Conservation (phyloP, 2,888 invertebrate genomes). For the Caenorhabditis auriculariae region DNA sequence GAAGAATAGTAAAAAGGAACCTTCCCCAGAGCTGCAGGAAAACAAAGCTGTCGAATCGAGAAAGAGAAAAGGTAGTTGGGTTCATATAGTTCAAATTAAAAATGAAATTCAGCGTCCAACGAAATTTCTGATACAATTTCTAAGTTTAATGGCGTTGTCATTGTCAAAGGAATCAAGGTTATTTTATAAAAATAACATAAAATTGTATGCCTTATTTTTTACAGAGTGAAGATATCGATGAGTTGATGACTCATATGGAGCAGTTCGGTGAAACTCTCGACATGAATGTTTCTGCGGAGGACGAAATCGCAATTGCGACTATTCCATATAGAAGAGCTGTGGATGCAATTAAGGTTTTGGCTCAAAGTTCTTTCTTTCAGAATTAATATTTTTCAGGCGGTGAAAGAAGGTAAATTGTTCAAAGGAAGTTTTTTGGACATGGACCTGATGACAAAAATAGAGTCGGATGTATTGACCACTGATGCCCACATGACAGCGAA, state of each 20-base stretch:
- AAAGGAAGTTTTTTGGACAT: slow-evolving; percentile 19
- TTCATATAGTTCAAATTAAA: neutral
- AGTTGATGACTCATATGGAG: slow-evolving; percentile 27
- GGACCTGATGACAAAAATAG: slow-evolving; percentile 16
- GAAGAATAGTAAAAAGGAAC: no score
- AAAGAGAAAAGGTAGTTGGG: slow-evolving; percentile 2
- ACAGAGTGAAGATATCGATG: slow-evolving; percentile 19
- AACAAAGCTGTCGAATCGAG: slow-evolving; percentile 2
- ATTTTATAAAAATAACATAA: neutral
- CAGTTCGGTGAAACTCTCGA: slow-evolving; percentile 24
- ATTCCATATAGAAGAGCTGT: slow-evolving; percentile 15
- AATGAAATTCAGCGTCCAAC: neutral
- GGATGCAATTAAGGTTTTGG: slow-evolving; percentile 22
- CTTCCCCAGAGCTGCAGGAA: neutral
- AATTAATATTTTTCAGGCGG: slow-evolving; percentile 15
- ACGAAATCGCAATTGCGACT: slow-evolving; percentile 16
- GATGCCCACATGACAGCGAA: slow-evolving; percentile 24
- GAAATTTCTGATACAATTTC: neutral
- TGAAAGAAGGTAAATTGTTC: slow-evolving; percentile 16
- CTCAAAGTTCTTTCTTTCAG: no score
- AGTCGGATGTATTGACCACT: slow-evolving; percentile 19
- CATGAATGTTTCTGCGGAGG: slow-evolving; percentile 15
- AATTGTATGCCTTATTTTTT: neutral
- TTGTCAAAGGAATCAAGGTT: slow-evolving; percentile 19
- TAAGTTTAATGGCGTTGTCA: slow-evolving; percentile 16